These are phyloP conservation scores for Hetaerina titia DNA, from an alignment of 2,888 invertebrate species.

Conservation along the genomic window DNA sequence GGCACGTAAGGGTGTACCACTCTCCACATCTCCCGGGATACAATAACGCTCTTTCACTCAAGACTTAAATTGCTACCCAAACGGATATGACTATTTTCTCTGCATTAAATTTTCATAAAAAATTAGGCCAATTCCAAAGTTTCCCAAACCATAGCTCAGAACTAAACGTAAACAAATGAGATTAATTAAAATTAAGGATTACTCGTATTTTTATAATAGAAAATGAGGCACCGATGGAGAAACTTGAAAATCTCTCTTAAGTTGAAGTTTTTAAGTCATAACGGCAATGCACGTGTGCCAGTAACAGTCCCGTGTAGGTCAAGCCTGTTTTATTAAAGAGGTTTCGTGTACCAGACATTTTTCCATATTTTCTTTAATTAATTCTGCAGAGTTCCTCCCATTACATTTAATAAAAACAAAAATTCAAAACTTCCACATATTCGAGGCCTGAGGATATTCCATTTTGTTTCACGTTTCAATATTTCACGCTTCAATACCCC, in stretches of 20 bases:
- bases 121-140: background rate
- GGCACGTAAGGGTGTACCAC: background rate
- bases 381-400: too few relatives aligned
- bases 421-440: too few relatives aligned
- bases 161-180: background rate
- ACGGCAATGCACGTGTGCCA: too few relatives aligned
- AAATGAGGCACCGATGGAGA: background rate
- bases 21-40: background rate
- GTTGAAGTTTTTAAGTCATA: too few relatives aligned
- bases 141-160: background rate
- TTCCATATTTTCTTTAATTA: too few relatives aligned
- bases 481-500: too few relatives aligned
- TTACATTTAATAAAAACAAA: too few relatives aligned
- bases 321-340: too few relatives aligned
- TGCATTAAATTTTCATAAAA: background rate
- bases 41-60: background rate
- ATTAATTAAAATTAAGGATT: background rate
- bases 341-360: too few relatives aligned
- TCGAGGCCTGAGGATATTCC: too few relatives aligned
- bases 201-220: background rate
- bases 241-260: background rate
- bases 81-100: background rate
- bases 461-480: too few relatives aligned
- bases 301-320: too few relatives aligned
- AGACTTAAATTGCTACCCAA: background rate